Evolutionary conservation across 2,888 invertebrate genomes (phyloP).

Genomic region (Leptopilina syphax): DNA sequence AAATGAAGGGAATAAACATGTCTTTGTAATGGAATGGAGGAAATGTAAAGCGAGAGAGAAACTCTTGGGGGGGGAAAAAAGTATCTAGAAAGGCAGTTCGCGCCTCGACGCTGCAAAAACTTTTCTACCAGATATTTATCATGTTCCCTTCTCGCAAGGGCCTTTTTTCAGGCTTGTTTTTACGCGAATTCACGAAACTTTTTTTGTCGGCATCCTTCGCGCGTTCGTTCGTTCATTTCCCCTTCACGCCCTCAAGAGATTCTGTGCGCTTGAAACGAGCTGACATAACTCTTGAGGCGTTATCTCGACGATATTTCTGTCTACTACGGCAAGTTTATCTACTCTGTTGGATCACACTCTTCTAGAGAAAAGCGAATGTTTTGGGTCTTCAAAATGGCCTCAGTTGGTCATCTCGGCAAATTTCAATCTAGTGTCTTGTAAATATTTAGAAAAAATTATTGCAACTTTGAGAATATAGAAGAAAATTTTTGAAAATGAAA

Average conservation of each 20-base stretch:
- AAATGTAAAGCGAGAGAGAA: slow-evolving; percentile 39
- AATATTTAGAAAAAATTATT: too few relatives aligned
- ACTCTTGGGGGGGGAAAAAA: slow-evolving; percentile 36
- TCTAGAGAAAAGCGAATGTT: slow-evolving; percentile 42
- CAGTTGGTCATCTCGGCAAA: slow-evolving; percentile 43
- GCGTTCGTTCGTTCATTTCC: slow-evolving; percentile 42
- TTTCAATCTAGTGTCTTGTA: too few relatives aligned
- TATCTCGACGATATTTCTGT: slow-evolving; percentile 67
- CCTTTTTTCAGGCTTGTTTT: slow-evolving; percentile 47
- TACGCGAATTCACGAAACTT: slow-evolving; percentile 54
- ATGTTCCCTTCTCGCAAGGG: slow-evolving; percentile 50
- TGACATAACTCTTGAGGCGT: slow-evolving; percentile 61
- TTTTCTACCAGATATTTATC: slow-evolving; percentile 64
- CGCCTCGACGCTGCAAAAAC: slow-evolving; percentile 62
- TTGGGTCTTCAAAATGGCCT: slow-evolving; percentile 52
- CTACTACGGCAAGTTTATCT: slow-evolving; percentile 62
- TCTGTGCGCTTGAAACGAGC: slow-evolving; percentile 46
- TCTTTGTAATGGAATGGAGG: slow-evolving; percentile 40
- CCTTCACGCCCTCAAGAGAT: slow-evolving; percentile 41
- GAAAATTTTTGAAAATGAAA: too few relatives aligned
- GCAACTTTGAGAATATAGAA: too few relatives aligned
- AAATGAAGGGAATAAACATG: slow-evolving; percentile 12
- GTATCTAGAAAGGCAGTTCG: slow-evolving; percentile 57
- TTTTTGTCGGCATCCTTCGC: slow-evolving; percentile 52
- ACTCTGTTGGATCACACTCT: slow-evolving; percentile 49